Percentiles rank a stretch among this genome's conserved stretches.
phyloP scores from a whole-genome alignment of 2,113 vertebrate genomes.

The Nanorana parkeri region DNA sequence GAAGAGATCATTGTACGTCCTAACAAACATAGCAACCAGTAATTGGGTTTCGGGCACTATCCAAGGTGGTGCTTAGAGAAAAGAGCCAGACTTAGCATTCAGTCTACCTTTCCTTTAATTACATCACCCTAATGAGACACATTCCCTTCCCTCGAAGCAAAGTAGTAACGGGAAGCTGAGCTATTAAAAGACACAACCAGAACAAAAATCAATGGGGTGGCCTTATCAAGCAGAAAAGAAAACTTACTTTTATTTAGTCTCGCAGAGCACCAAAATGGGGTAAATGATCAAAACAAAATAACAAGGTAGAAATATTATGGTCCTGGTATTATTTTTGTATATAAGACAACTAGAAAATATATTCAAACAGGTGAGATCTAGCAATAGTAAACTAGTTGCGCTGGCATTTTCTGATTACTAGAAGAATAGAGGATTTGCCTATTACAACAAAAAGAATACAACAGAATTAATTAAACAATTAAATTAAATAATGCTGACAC shows the following conservation, averaged over 20 bases:
- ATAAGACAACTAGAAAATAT: not conserved
- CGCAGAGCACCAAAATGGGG: not conserved
- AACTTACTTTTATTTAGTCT: not conserved
- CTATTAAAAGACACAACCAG: conserved; percentile 34
- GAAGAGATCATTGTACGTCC: conserved; percentile 67
- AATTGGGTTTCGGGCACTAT: conserved; percentile 73
- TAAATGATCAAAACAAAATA: not conserved
- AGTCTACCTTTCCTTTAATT: conserved; percentile 72
- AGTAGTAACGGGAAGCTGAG: conserved; percentile 65
- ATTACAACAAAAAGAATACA: too few relatives aligned
- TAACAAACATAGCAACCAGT: conserved; percentile 69
- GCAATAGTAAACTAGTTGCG: too few relatives aligned
- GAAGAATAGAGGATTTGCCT: too few relatives aligned
- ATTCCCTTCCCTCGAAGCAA: conserved; percentile 63
- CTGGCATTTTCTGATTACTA: too few relatives aligned
- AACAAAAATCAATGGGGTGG: conserved; percentile 36
- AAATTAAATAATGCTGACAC: too few relatives aligned
- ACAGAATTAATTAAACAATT: too few relatives aligned
- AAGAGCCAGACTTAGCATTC: conserved; percentile 65
- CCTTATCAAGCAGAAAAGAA: not conserved
- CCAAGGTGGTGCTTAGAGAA: conserved; percentile 65
- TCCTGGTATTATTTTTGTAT: not conserved
- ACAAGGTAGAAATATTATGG: not conserved
- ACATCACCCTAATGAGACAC: conserved; percentile 68
- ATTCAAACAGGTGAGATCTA: not conserved